phyloP scores from a whole-genome alignment of 2,888 invertebrate genomes.

The Euzetes globulus region DNA sequence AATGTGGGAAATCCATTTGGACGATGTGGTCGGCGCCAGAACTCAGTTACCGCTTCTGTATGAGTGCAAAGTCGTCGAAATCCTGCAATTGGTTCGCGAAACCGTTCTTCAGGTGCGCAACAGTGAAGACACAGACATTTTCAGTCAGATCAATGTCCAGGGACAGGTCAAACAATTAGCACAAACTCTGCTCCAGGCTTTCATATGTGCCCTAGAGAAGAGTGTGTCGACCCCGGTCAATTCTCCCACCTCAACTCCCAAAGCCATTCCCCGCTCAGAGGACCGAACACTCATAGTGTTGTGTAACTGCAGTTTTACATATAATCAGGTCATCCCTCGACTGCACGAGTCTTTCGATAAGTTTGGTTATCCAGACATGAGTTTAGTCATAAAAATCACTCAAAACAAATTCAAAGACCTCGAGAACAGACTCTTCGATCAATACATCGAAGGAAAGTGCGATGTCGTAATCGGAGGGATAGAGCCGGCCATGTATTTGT shows the following conservation, averaged over 20 bases:
- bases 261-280: conserved; percentile 43
- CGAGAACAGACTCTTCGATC: conserved; percentile 47
- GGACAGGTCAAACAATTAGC: conserved; percentile 47
- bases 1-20: conserved; percentile 76
- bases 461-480: conserved; percentile 92
- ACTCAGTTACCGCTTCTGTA: conserved; percentile 69
- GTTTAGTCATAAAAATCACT: conserved; percentile 58
- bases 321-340: conserved; percentile 63
- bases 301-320: conserved; percentile 79
- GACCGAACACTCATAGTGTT: conserved; percentile 65
- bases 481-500: conserved; percentile 81
- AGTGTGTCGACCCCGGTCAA: conserved; percentile 38
- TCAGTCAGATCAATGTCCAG: conserved; percentile 46
- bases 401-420: conserved; percentile 45
- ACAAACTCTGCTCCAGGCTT: conserved; percentile 47
- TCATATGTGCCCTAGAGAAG: conserved; percentile 42
- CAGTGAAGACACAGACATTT: conserved; percentile 55
- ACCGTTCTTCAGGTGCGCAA: conserved; percentile 62
- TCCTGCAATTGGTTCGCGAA: conserved; percentile 59
- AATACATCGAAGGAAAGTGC: conserved; percentile 68
- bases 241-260: not conserved
- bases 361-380: conserved; percentile 62
- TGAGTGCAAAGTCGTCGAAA: conserved; percentile 64
- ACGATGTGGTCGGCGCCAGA: conserved; percentile 73
- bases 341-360: conserved; percentile 59